Percentiles rank a stretch among this genome's conserved stretches.
These are phyloP conservation scores for Griposia aprilina DNA, from an alignment of 2,888 invertebrate genomes.

Conservation along the genomic window DNA sequence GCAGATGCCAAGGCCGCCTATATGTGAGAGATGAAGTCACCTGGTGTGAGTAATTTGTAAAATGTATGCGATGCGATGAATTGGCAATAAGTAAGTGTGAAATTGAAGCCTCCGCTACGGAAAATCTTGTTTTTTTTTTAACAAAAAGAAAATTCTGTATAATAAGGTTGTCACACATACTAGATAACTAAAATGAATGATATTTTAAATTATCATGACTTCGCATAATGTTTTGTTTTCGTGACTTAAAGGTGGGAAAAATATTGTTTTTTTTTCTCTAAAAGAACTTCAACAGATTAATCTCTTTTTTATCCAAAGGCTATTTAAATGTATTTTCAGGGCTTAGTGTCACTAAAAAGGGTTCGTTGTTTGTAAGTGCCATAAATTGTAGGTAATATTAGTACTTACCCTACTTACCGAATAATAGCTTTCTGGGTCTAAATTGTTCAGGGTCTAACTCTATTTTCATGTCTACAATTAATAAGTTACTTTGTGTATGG, in stretches of 20 bases:
- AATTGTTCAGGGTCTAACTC: slow-evolving; percentile 2
- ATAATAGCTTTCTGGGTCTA: slow-evolving; percentile 13
- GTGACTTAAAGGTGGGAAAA: background rate
- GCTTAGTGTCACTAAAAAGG: slow-evolving; percentile 30
- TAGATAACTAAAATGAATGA: background rate
- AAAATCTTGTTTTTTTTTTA: slow-evolving; percentile 27
- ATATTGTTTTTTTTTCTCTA: too few relatives aligned
- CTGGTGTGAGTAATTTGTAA: slow-evolving; percentile 67
- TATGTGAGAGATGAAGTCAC: slow-evolving; percentile 53
- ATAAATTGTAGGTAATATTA: slow-evolving; percentile 16
- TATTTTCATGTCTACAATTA: slow-evolving; percentile 30
- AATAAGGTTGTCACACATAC: background rate
- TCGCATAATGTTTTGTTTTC: background rate
- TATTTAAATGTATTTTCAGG: slow-evolving; percentile 13
- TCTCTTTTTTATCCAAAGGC: slow-evolving; percentile 12
- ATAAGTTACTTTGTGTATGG: background rate
- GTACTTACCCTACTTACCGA: slow-evolving; percentile 19
- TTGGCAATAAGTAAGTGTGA: slow-evolving; percentile 53
- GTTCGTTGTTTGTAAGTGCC: slow-evolving; percentile 14
- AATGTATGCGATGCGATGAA: slow-evolving; percentile 48
- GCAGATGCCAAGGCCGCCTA: slow-evolving; percentile 20
- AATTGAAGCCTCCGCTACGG: slow-evolving; percentile 22
- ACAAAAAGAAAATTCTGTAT: background rate
- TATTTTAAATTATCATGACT: background rate
- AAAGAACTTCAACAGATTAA: background rate